A percentile compares a stretch with the other conserved stretches of the same genome.
Conservation (phyloP, 2,113 vertebrate genomes). For the Enhydra lutris region DNA sequence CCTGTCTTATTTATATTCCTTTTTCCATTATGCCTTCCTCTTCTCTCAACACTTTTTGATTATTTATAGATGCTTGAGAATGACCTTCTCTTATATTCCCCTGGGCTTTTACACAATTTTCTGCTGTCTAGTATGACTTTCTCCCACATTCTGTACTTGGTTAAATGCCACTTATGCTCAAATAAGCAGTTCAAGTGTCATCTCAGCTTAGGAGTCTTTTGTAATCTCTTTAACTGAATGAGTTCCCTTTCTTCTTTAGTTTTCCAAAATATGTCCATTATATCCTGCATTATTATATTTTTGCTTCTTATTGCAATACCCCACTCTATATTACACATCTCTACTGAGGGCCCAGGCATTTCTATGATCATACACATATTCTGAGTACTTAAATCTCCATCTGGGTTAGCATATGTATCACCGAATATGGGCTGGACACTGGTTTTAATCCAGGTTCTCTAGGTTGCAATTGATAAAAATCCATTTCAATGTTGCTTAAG, state of each 20-base stretch:
- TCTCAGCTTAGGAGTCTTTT: neutral
- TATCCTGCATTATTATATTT: neutral
- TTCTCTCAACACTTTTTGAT: conserved; percentile 54
- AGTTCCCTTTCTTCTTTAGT: neutral
- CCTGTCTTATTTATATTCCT: conserved; percentile 66
- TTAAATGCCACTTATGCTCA: conserved; percentile 20
- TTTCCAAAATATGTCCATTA: neutral
- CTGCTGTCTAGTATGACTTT: conserved; percentile 7
- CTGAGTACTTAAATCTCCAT: neutral
- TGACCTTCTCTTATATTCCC: conserved; percentile 58
- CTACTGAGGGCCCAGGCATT: neutral
- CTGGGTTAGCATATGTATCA: neutral
- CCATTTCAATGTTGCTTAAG: neutral
- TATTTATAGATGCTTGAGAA: conserved; percentile 69
- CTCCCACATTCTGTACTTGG: conserved; percentile 6
- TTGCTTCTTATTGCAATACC: neutral
- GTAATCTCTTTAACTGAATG: neutral
- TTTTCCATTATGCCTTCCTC: conserved; percentile 45
- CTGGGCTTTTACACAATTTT: neutral
- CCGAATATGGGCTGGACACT: neutral
- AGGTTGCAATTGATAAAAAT: neutral
- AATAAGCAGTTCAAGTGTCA: neutral
- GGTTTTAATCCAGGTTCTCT: neutral
- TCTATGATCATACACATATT: neutral
- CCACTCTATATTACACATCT: neutral